These are phyloP conservation scores for Pipistrellus pipistrellus DNA, from an alignment of 2,797 vertebrate genomes.

Conservation along the genomic window DNA sequence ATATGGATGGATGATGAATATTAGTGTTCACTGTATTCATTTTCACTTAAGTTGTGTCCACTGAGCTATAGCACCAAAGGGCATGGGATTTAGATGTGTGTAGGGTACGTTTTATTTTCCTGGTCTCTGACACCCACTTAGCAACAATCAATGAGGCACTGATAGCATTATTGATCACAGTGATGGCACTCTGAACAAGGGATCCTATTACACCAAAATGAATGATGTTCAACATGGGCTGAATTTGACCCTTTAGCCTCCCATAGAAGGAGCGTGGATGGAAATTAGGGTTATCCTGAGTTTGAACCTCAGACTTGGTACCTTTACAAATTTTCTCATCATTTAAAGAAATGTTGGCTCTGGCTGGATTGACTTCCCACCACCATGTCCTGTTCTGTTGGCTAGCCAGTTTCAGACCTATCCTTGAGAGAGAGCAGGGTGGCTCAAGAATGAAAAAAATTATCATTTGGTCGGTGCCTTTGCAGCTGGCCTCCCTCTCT, in stretches of 20 bases:
- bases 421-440: not conserved
- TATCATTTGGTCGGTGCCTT: not conserved
- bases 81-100: constrained; percentile 58
- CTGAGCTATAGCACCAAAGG: not conserved
- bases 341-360: not conserved
- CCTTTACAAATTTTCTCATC: not conserved
- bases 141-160: constrained; percentile 76
- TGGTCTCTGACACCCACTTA: constrained; percentile 77
- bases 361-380: not conserved
- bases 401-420: not conserved
- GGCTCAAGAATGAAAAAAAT: not conserved
- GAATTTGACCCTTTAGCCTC: constrained; percentile 45
- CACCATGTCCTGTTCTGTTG: not conserved
- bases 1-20: not conserved
- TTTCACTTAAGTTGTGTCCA: constrained; percentile 57
- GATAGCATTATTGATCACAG: constrained; percentile 80
- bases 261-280: not conserved
- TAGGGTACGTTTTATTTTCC: constrained; percentile 61
- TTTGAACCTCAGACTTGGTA: not conserved
- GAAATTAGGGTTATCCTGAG: constrained; percentile 14
- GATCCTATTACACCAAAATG: constrained; percentile 60
- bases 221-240: constrained; percentile 51
- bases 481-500: not conserved
- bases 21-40: not conserved
- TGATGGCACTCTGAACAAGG: constrained; percentile 47